These are phyloP conservation scores for Pollenia labialis DNA, from an alignment of 2,888 invertebrate species.

Conservation along the genomic window DNA sequence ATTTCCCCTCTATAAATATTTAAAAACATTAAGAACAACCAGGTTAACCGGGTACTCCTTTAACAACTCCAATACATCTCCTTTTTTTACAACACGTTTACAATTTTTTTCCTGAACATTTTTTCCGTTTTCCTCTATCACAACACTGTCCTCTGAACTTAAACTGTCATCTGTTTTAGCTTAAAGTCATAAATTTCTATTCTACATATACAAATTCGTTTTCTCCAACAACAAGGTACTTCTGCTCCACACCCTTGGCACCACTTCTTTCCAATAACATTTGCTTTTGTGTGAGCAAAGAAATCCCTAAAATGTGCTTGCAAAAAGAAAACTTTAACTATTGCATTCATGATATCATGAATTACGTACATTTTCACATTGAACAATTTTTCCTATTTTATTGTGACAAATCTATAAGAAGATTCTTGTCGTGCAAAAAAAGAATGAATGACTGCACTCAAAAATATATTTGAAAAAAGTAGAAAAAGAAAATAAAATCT, in stretches of 20 bases:
- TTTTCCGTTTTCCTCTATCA: conserved; percentile 5
- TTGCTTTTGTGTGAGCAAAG: background rate
- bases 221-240: background rate
- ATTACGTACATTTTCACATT: conserved; percentile 33
- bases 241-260: conserved; percentile 18
- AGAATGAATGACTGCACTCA: conserved; percentile 49
- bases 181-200: conserved; percentile 68
- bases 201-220: conserved; percentile 10
- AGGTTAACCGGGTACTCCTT: background rate
- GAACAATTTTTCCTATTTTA: conserved; percentile 53
- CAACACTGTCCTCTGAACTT: conserved; percentile 42
- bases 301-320: conserved; percentile 34
- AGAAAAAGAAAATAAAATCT: conserved; percentile 25
- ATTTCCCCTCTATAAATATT: too few relatives aligned
- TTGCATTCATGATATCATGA: conserved; percentile 44
- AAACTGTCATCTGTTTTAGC: conserved; percentile 64
- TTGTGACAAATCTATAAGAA: conserved; percentile 67
- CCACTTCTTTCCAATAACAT: conserved; percentile 22
- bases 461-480: conserved; percentile 25
- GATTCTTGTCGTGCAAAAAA: conserved; percentile 48
- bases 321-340: conserved; percentile 23
- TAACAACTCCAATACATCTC: background rate
- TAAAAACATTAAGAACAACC: too few relatives aligned
- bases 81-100: background rate
- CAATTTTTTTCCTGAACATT: background rate